phyloP scores from a whole-genome alignment of 1,140 invertebrate genomes.

The Aphelinus atriplicis region DNA sequence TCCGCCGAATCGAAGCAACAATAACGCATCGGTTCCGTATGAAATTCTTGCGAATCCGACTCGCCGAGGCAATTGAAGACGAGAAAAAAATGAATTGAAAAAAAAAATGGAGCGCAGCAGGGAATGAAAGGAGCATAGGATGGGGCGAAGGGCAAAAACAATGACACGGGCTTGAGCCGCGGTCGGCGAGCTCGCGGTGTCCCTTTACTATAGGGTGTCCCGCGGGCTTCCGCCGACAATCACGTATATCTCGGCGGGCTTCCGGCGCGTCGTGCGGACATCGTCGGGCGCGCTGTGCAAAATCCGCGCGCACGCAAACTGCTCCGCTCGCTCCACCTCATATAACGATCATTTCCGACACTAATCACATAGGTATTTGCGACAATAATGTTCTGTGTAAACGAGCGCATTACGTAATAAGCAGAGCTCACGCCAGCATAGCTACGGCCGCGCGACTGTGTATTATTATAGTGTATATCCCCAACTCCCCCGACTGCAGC shows the following conservation, averaged over 20 bases:
- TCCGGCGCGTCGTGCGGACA: slow-evolving; percentile 42
- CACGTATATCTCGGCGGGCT: slow-evolving; percentile 38
- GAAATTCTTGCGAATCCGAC: neutral
- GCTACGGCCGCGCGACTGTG: too few relatives aligned
- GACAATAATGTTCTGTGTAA: slow-evolving; percentile 60
- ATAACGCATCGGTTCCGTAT: too few relatives aligned
- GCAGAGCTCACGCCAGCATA: neutral
- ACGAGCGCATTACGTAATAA: slow-evolving; percentile 58
- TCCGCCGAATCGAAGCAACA: too few relatives aligned
- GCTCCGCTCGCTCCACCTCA: slow-evolving; percentile 37
- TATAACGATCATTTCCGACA: slow-evolving; percentile 57
- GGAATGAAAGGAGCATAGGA: neutral
- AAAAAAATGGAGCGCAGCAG: neutral
- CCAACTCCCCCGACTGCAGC: too few relatives aligned
- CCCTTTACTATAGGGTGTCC: slow-evolving; percentile 32
- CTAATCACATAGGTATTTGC: slow-evolving; percentile 58
- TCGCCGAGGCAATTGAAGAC: neutral
- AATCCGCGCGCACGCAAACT: slow-evolving; percentile 48
- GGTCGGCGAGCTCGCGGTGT: slow-evolving; percentile 12
- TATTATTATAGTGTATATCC: too few relatives aligned
- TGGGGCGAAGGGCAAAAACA: slow-evolving; percentile 17
- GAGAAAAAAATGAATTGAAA: neutral
- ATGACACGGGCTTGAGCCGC: slow-evolving; percentile 8
- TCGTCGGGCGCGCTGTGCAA: slow-evolving; percentile 14
- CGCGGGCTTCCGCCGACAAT: slow-evolving; percentile 35